phyloP scores from a whole-genome alignment of 2,888 invertebrate genomes.

The Dioctria linearis region DNA sequence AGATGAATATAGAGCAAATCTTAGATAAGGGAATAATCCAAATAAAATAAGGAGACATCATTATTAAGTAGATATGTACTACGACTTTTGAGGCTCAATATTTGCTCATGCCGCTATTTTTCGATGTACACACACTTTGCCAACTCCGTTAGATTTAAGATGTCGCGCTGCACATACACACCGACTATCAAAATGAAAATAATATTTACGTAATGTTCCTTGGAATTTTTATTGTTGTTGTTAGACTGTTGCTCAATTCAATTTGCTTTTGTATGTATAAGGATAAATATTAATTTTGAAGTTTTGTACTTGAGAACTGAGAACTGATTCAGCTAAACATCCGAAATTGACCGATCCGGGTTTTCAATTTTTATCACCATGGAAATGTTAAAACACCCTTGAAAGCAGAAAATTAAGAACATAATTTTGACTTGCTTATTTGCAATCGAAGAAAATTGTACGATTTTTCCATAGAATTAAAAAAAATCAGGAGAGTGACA shows the following conservation, averaged over 20 bases:
- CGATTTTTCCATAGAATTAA: too few relatives aligned
- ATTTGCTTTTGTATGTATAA: too few relatives aligned
- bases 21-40: constrained; percentile 24
- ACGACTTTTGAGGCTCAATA: constrained; percentile 35
- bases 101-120: constrained; percentile 37
- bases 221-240: constrained; percentile 2
- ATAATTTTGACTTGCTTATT: too few relatives aligned
- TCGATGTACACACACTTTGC: constrained; percentile 40
- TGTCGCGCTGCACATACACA: background rate
- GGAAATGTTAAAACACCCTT: too few relatives aligned
- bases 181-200: background rate
- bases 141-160: constrained; percentile 30
- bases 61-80: constrained; percentile 4
- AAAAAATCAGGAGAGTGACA: too few relatives aligned
- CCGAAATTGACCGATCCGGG: too few relatives aligned
- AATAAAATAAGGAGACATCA: background rate
- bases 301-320: too few relatives aligned
- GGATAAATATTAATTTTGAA: too few relatives aligned
- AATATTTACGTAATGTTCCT: background rate
- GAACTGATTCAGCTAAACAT: too few relatives aligned
- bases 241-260: background rate
- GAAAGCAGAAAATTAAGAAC: too few relatives aligned
- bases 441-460: too few relatives aligned
- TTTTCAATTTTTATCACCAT: too few relatives aligned
- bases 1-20: constrained; percentile 27